These are phyloP conservation scores for Leptogaster cylindrica DNA, from an alignment of 2,888 invertebrate species.

Conservation along the genomic window DNA sequence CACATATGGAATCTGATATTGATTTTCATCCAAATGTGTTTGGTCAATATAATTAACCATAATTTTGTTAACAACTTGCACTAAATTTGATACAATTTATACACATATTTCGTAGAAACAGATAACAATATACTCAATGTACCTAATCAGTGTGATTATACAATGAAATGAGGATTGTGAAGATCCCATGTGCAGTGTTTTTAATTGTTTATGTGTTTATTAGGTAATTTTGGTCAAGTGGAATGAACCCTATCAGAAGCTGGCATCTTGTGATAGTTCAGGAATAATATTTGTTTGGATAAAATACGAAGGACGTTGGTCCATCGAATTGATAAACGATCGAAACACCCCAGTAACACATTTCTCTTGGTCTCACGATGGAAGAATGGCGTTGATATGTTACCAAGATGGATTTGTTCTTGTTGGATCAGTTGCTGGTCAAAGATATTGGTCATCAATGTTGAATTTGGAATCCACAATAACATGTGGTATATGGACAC, in stretches of 20 bases:
- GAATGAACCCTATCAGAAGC: slow-evolving; percentile 98
- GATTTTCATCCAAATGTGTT: no score
- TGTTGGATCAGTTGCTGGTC: slow-evolving; percentile 96
- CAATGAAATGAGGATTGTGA: no score
- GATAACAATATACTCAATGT: no score
- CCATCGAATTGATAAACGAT: slow-evolving; percentile 98
- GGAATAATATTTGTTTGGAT: slow-evolving; percentile 99
- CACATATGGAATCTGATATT: no score
- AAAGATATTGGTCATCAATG: slow-evolving; percentile 98
- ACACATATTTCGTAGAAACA: no score
- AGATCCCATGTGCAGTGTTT: no score
- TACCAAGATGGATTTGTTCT: slow-evolving; percentile 98
- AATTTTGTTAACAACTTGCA: no score
- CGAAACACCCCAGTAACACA: slow-evolving; percentile 96
- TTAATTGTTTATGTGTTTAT: no score
- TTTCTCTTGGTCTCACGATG: slow-evolving; percentile 99
- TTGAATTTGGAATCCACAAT: slow-evolving; percentile 91
- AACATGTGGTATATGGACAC: slow-evolving; percentile 97
- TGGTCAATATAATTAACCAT: no score
- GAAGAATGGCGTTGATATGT: slow-evolving; percentile 96
- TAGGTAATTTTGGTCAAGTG: slow-evolving; percentile 95
- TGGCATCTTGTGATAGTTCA: slow-evolving; percentile 96
- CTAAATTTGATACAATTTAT: no score
- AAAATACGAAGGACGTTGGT: slow-evolving; percentile 98
- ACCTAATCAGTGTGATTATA: no score